Base-by-base conservation (phyloP, 1,140 invertebrate genomes). In the Coenobita brevimanus region DNA sequence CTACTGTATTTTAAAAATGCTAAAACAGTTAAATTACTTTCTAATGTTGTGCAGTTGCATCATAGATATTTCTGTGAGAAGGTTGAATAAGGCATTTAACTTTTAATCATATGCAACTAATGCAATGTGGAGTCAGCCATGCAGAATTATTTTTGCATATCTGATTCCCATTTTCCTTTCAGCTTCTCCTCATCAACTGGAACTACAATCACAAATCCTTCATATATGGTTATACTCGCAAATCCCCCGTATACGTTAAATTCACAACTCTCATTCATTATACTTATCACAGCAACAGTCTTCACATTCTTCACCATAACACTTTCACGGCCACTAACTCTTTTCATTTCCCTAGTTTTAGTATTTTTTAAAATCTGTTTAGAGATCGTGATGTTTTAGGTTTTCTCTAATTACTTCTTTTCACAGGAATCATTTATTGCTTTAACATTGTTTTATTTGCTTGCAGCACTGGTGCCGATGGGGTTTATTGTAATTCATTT, bases 141-240 rank as follows among this genome's bases (percentile, higher is more conserved):
- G 85, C 85, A 80, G 46, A 60, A 57, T 38, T 30, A 36, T 60
- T 24, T 54, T 43, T 87, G 85, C 78, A 87, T 87, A 80, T 33
- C 78, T 87, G 85, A 62, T 87, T 87, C 85, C 85, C 85, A 87
- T 87, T 87, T 73, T 80, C n/a, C 46, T 87, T 87, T 17, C 85
- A 87, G 85, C 33, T 36, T 30, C 69, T 87, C 67, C 41, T n/a
- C 54, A 41, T 27, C 36, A 75, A 4, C 69, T 43, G 13, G 50
- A 27, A 50, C 17, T 50, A 50, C 46, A 50, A 50, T 50, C 46
- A 50, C 46, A 50, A 6, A 50, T 50, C 46, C 46, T 50, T 50
- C 46, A 50, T 50, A 8, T 50, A 50, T 50, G 46, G 17, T 50
- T 50, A 50, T 50, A 50, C 46, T 50, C n/a, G n/a, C n/a, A n/a